Evolutionary conservation across 2,113 vertebrate genomes (phyloP), one percentile per base, ranked within the genome.

Genomic region (Phodopus roborovskii): DNA sequence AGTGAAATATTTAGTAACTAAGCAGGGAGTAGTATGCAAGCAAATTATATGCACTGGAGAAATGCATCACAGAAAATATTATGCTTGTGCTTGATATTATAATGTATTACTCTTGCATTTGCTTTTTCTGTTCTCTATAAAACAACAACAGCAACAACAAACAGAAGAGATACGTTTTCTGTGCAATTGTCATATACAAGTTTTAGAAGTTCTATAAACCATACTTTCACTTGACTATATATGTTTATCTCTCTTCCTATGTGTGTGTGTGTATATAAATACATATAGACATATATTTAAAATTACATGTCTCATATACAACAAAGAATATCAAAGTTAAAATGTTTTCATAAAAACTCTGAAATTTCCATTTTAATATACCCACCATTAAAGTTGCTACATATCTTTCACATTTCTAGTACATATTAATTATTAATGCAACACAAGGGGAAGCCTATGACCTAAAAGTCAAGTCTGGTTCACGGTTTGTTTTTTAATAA

Each of bases 1-100:
- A 95, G 94, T 94, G 95, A 97, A 96, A 97, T 97, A 94, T 97
- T 97, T 92, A 97, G 82, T 97, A 97, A 97, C 93, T 89, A 81
- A 96, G 60, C 71, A 94, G 81, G 71, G 85, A 95, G 78, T 71
- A 60, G 81, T 88, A 88, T 88, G 94, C 93, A 96, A 97, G 90
- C 84, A 96, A 96, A 97, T 97, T 94, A 96, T 88, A 70, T 88
- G 90, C 53, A 75, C 39, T 79, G 36, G 48, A 90, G 87, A 97
- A 97, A 82, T 93, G 66, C 60, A 94, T 97, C 90, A 78, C 68
- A 77, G 81, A 48, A 96, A 95, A 88, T 91, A 73, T 82, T 97
- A 92, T 66, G 92, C 82, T 70, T 92, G 90, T 48, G 24, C 68
- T 88, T 83, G 45, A 93, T 96, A 95, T 94, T 95, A 97, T 36